phyloP scores from a whole-genome alignment of 2,113 vertebrate genomes.

The Neotragus moschatus region DNA sequence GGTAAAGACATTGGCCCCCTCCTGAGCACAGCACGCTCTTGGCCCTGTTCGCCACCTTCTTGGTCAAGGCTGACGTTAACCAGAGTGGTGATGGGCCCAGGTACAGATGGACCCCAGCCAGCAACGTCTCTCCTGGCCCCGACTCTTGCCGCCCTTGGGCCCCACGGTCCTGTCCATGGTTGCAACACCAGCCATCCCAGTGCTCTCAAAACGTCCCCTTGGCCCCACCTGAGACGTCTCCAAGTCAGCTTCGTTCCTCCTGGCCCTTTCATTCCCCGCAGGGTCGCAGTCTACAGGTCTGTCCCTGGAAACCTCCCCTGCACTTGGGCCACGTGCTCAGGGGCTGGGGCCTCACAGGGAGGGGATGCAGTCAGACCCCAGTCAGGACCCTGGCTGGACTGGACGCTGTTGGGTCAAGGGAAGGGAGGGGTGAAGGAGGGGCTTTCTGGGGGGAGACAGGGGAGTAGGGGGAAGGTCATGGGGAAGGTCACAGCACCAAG shows the following conservation, averaged over 20 bases:
- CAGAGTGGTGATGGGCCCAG: not conserved
- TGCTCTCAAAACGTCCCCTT: fast-evolving
- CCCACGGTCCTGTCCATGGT: fast-evolving
- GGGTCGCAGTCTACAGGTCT: fast-evolving
- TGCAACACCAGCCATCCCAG: fast-evolving
- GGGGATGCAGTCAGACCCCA: fast-evolving
- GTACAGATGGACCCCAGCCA: fast-evolving
- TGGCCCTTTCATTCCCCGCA: fast-evolving
- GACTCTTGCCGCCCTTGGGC: fast-evolving
- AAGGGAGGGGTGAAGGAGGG: fast-evolving
- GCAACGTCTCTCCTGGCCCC: fast-evolving
- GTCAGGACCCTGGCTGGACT: too few relatives aligned
- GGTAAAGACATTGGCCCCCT: not conserved
- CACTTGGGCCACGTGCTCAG: not conserved
- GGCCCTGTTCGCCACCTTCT: fast-evolving
- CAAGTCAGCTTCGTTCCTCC: not conserved
- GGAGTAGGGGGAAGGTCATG: fast-evolving
- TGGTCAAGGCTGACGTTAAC: not conserved
- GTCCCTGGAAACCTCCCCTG: fast-evolving
- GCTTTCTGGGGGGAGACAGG: fast-evolving
- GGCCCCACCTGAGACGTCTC: too few relatives aligned
- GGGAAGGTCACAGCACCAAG: too few relatives aligned
- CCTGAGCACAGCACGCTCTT: fast-evolving
- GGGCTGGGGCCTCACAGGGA: fast-evolving
- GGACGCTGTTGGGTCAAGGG: fast-evolving